Conservation (phyloP, 2,797 vertebrate species). For the Sebastes itinus region DNA sequence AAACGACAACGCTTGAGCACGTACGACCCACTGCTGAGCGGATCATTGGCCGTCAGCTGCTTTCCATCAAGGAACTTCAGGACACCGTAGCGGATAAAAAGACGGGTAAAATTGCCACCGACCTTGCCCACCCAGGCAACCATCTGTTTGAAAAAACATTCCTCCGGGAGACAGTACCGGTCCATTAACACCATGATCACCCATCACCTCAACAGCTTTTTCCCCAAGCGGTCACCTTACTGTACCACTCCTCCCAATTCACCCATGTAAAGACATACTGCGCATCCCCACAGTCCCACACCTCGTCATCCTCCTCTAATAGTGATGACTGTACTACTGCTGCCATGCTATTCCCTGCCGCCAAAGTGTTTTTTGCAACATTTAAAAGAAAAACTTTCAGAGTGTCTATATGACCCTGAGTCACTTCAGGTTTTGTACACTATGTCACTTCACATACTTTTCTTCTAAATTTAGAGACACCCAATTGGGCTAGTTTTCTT, state of each 20-base stretch:
- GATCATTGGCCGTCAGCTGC: conserved; percentile 63
- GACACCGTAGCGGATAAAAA: conserved; percentile 47
- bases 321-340: conserved; percentile 18
- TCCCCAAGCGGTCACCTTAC: conserved; percentile 49
- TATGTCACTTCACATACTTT: background rate
- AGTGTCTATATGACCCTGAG: background rate
- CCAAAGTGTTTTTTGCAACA: background rate
- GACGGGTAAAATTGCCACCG: conserved; percentile 42
- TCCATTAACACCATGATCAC: conserved; percentile 71
- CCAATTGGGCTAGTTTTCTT: background rate
- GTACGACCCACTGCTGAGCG: conserved; percentile 44
- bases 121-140: conserved; percentile 60
- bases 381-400: background rate
- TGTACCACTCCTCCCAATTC: conserved; percentile 32
- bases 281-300: conserved; percentile 6
- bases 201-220: conserved; percentile 61
- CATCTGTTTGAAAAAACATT: conserved; percentile 69
- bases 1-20: conserved; percentile 44
- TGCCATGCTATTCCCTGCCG: conserved; percentile 7
- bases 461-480: background rate
- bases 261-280: conserved; percentile 19
- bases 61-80: conserved; percentile 60
- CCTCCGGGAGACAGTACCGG: conserved; percentile 54
- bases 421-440: background rate
- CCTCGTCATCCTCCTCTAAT: conserved; percentile 31